Percentiles rank a stretch among this genome's conserved stretches.
Evolutionary conservation across 1,140 invertebrate genomes (phyloP).

Genomic region (Babylonia areolata): DNA sequence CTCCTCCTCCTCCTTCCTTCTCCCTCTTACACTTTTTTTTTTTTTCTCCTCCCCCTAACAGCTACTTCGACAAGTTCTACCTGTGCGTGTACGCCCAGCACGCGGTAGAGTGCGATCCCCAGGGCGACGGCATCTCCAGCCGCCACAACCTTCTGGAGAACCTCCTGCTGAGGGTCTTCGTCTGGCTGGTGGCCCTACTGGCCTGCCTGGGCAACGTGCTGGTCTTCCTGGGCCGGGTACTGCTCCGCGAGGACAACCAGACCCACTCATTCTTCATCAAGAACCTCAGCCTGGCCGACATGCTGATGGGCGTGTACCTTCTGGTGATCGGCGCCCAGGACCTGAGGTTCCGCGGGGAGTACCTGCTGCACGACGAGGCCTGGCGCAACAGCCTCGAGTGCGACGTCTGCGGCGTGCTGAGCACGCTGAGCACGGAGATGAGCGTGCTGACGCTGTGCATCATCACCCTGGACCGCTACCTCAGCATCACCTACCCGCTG

Average conservation of each 20-base stretch:
- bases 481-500: conserved; percentile 84
- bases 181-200: conserved; percentile 85
- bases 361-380: conserved; percentile 80
- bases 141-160: conserved; percentile 81
- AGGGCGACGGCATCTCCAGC: conserved; percentile 85
- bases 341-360: conserved; percentile 80
- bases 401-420: conserved; percentile 61
- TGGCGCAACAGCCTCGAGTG: conserved; percentile 83
- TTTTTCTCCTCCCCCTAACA: conserved; percentile 78
- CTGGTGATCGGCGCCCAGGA: conserved; percentile 84
- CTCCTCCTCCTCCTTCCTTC: not conserved
- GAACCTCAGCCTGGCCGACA: conserved; percentile 86
- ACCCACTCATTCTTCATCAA: conserved; percentile 80
- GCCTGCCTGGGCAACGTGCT: conserved; percentile 83
- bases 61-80: conserved; percentile 84
- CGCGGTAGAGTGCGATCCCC: conserved; percentile 81
- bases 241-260: conserved; percentile 76
- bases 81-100: conserved; percentile 83
- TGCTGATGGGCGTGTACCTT: conserved; percentile 88
- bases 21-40: not conserved
- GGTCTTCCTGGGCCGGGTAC: conserved; percentile 83
- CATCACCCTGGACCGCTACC: conserved; percentile 84
- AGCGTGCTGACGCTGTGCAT: conserved; percentile 86
- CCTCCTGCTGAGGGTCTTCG: conserved; percentile 80
- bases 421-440: conserved; percentile 76